A percentile compares a stretch with the other conserved stretches of the same genome.
Evolutionary conservation across 2,113 vertebrate genomes (phyloP).

Genomic region (Halichoerus grypus): DNA sequence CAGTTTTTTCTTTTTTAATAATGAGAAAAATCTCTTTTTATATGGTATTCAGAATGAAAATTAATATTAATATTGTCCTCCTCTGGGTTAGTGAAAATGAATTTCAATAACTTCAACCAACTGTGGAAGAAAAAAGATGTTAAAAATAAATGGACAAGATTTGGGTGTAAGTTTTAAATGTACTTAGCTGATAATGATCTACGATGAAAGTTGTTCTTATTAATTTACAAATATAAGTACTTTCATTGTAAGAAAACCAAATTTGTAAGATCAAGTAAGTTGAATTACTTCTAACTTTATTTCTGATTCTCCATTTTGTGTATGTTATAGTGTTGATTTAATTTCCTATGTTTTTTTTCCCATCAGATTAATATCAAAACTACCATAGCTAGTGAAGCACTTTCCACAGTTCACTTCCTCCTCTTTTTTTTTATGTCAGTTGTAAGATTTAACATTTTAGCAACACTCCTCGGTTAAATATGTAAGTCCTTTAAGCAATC

Average conservation of each 20-base stretch:
- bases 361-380: conserved; percentile 42
- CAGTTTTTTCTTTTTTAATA: conserved; percentile 84
- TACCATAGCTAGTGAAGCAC: background rate
- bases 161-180: background rate
- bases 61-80: conserved; percentile 84
- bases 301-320: conserved; percentile 35
- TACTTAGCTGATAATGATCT: background rate
- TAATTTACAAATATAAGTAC: conserved; percentile 59
- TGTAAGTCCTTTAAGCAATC: background rate
- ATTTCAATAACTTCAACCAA: conserved; percentile 80
- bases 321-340: conserved; percentile 39
- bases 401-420: background rate
- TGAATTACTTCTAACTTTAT: background rate
- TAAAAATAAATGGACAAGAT: conserved; percentile 70
- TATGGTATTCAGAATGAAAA: conserved; percentile 81
- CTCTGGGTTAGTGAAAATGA: conserved; percentile 76
- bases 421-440: background rate
- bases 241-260: conserved; percentile 54
- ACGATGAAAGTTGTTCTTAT: conserved; percentile 26
- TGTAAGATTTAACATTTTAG: conserved; percentile 46
- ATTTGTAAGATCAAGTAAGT: conserved; percentile 54
- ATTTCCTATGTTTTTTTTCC: background rate
- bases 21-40: conserved; percentile 78
- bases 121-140: conserved; percentile 70
- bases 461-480: background rate